Conservation (phyloP, 2,888 invertebrate genomes). For the Hypsopygia costalis region DNA sequence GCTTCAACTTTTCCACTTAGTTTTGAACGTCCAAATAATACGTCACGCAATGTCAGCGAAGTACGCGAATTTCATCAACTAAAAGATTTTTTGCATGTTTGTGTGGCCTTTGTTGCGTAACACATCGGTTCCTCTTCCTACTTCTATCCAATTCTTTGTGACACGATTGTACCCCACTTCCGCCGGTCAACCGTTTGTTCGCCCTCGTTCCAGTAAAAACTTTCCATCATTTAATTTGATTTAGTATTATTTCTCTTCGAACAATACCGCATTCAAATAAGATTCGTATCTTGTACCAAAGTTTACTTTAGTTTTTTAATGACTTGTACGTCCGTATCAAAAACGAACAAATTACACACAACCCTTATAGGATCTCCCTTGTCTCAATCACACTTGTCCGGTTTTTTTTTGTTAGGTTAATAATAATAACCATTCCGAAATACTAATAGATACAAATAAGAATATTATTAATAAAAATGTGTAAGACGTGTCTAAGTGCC, state of each 20-base stretch:
- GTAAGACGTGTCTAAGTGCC: no score
- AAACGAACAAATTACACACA: no score
- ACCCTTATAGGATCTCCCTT: no score
- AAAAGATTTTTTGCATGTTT: slow-evolving; percentile 43
- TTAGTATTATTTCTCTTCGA: background rate
- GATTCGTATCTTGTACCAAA: no score
- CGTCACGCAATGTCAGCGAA: slow-evolving; percentile 5
- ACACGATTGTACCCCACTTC: slow-evolving; percentile 46
- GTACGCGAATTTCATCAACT: slow-evolving; percentile 37
- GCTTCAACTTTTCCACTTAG: slow-evolving; percentile 4
- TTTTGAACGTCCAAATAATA: background rate
- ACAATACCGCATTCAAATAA: no score
- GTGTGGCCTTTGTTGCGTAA: slow-evolving; percentile 59
- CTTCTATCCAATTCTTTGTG: slow-evolving; percentile 31
- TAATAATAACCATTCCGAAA: no score
- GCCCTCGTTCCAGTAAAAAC: slow-evolving; percentile 5
- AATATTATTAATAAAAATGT: no score
- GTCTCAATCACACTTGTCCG: no score
- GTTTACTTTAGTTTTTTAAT: no score
- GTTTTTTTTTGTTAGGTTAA: no score
- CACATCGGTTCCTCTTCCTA: slow-evolving; percentile 68
- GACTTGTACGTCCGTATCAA: no score
- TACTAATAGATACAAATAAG: no score
- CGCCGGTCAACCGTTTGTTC: slow-evolving; percentile 37
- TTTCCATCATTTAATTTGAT: background rate